phyloP scores from a whole-genome alignment of 2,888 invertebrate genomes.

The Plebejus anna region DNA sequence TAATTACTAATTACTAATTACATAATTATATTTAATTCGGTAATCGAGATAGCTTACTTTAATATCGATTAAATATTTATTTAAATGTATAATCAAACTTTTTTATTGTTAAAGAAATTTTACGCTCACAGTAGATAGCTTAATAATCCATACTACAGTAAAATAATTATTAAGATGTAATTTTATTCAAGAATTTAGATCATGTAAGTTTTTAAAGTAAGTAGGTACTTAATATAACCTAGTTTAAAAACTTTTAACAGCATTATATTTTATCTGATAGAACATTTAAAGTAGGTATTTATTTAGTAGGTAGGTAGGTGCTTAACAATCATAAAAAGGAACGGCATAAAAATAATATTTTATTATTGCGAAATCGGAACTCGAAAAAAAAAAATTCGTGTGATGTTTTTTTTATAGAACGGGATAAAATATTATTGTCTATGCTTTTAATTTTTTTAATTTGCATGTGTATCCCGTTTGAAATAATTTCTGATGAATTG shows the following conservation, averaged over 20 bases:
- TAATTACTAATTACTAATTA: too few species aligned
- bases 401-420: slow-evolving; percentile 46
- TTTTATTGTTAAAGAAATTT: too few species aligned
- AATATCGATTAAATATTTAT: too few species aligned
- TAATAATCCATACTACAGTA: too few species aligned
- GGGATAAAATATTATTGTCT: slow-evolving; percentile 61
- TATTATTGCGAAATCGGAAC: slow-evolving; percentile 35
- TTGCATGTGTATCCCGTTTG: slow-evolving; percentile 61
- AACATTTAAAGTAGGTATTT: not conserved
- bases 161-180: too few species aligned
- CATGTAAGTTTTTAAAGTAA: not conserved
- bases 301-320: not conserved
- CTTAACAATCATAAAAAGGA: not conserved
- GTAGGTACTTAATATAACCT: too few species aligned
- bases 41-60: too few species aligned
- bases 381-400: slow-evolving; percentile 53
- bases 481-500: slow-evolving; percentile 64
- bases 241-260: too few species aligned
- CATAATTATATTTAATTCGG: too few species aligned
- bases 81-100: too few species aligned
- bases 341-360: slow-evolving; percentile 14
- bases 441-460: slow-evolving; percentile 62
- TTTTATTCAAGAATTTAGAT: not conserved
- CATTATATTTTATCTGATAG: not conserved
- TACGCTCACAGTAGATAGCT: too few species aligned